A percentile compares a stretch with the other conserved stretches of the same genome.
These are phyloP conservation scores for Manis pentadactyla DNA, from an alignment of 2,797 vertebrate genomes.

Conservation along the genomic window DNA sequence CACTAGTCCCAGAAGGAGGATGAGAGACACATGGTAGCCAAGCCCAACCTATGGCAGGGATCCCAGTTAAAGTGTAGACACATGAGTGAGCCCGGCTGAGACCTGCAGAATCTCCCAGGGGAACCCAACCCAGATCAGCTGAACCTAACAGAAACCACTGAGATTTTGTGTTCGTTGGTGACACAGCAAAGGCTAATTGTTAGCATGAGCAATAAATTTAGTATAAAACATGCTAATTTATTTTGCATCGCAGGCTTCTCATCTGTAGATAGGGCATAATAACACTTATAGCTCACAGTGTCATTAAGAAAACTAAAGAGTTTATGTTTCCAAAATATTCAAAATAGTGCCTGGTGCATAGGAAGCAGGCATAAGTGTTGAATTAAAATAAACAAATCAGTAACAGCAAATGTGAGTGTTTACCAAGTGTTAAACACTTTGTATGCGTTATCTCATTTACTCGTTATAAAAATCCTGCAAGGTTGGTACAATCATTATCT, in stretches of 20 bases:
- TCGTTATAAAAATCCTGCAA: background rate
- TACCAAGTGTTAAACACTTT: background rate
- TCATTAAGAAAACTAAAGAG: background rate
- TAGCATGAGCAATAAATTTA: background rate
- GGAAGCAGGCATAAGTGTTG: background rate
- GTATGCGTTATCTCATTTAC: background rate
- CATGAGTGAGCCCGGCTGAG: background rate
- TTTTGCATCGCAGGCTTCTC: background rate
- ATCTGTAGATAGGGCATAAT: background rate
- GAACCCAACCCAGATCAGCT: background rate
- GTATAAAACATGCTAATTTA: background rate
- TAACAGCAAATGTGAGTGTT: background rate
- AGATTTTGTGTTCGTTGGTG: background rate
- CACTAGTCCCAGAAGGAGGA: background rate
- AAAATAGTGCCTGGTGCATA: background rate
- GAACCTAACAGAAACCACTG: background rate
- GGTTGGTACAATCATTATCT: background rate
- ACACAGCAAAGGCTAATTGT: background rate
- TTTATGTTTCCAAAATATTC: slow-evolving; percentile 26
- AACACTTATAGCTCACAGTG: background rate
- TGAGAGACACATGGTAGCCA: background rate
- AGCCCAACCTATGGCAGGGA: background rate
- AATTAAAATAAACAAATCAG: slow-evolving; percentile 37
- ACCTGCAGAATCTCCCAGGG: background rate
- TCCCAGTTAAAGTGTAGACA: background rate